Percentiles rank a stretch among this genome's conserved stretches.
Conservation (phyloP, 2,797 vertebrate genomes). For the Paguma larvata region DNA sequence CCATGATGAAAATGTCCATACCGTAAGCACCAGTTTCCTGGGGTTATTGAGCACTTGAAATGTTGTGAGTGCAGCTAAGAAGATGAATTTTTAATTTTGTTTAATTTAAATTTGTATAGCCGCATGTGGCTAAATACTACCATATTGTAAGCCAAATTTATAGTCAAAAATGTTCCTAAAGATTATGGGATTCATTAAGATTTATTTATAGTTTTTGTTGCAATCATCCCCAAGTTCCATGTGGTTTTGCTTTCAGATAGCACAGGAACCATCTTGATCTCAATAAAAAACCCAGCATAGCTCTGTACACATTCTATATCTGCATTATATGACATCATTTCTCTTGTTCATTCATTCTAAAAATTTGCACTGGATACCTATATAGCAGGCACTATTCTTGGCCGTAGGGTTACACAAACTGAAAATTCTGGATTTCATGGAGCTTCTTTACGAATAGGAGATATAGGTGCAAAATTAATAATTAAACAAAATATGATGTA, state of each 20-base stretch:
- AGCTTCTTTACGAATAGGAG: not conserved
- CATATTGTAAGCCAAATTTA: not conserved
- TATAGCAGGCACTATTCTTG: not conserved
- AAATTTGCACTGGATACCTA: not conserved
- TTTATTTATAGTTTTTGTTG: not conserved
- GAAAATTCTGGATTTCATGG: not conserved
- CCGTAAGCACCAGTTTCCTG: not conserved
- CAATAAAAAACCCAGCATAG: not conserved
- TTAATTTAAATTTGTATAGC: not conserved
- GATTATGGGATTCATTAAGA: not conserved
- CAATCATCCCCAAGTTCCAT: not conserved
- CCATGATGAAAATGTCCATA: not conserved
- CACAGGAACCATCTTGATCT: not conserved
- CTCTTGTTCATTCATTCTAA: not conserved
- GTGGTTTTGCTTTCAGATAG: constrained; percentile 10
- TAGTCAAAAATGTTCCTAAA: not conserved
- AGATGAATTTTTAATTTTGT: constrained; percentile 26
- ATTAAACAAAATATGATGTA: not conserved
- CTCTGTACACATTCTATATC: not conserved
- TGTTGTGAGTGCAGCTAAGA: not conserved
- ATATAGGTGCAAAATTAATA: not conserved
- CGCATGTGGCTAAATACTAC: not conserved
- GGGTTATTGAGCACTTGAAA: not conserved
- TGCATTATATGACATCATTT: not conserved
- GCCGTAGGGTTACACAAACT: not conserved